A percentile compares a stretch with the other conserved stretches of the same genome.
phyloP scores from a whole-genome alignment of 2,797 vertebrate genomes.

The Anabas testudineus region DNA sequence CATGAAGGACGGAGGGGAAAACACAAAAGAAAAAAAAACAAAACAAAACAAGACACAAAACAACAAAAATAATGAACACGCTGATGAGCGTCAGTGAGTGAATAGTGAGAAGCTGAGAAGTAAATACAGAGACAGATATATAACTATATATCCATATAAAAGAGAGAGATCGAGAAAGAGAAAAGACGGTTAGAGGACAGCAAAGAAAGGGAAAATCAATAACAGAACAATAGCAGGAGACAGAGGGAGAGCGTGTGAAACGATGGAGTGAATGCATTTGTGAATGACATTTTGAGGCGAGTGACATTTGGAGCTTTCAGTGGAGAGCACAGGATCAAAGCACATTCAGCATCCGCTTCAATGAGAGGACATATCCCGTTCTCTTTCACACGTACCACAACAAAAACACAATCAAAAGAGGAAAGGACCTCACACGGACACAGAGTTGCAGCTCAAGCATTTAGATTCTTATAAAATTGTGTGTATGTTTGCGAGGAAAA shows the following conservation, averaged over 20 bases:
- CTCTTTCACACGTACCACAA: conserved; percentile 13
- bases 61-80: conserved; percentile 68
- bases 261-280: conserved; percentile 63
- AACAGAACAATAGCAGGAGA: conserved; percentile 26
- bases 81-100: conserved; percentile 69
- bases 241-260: conserved; percentile 51
- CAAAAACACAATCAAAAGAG: conserved; percentile 8
- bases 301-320: conserved; percentile 70
- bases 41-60: conserved; percentile 63
- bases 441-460: conserved; percentile 17
- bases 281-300: conserved; percentile 73
- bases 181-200: too few species aligned
- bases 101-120: conserved; percentile 48
- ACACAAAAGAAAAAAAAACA: conserved; percentile 47
- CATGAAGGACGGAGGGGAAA: conserved; percentile 64
- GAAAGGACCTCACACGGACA: conserved; percentile 2
- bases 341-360: conserved; percentile 35
- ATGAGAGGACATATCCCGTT: conserved; percentile 7
- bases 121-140: conserved; percentile 46
- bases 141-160: conserved; percentile 54
- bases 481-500: conserved; percentile 1
- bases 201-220: conserved; percentile 4
- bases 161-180: conserved; percentile 3
- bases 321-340: conserved; percentile 61
- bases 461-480: not conserved